A percentile compares a stretch with the other conserved stretches of the same genome.
These are phyloP conservation scores for Octodonta nipae DNA, from an alignment of 2,888 invertebrate species.

Conservation along the genomic window DNA sequence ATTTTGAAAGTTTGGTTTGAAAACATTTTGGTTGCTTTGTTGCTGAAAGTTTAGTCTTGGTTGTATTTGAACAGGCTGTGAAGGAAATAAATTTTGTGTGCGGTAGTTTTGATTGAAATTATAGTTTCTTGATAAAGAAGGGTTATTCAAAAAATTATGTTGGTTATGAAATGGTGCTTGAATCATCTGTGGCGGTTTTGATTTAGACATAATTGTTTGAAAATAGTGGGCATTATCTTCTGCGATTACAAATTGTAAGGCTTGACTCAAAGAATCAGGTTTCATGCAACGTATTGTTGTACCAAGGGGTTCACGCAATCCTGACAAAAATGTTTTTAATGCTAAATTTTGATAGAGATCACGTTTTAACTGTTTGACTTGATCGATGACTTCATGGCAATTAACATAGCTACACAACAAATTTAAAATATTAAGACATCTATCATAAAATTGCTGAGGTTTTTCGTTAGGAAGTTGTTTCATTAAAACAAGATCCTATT, in stretches of 20 bases:
- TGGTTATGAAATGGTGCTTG: too few relatives aligned
- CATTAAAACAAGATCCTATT: not conserved
- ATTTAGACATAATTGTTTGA: not conserved
- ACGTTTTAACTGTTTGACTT: not conserved
- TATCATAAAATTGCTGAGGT: not conserved
- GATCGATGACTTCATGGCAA: not conserved
- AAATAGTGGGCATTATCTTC: slow-evolving; percentile 5
- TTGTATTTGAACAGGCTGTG: not conserved
- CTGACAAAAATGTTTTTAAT: not conserved
- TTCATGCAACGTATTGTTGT: slow-evolving; percentile 7
- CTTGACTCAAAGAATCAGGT: slow-evolving; percentile 2
- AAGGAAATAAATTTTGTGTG: not conserved
- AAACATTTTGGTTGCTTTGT: not conserved
- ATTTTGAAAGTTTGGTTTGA: not conserved
- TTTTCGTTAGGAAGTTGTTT: not conserved
- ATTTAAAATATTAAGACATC: not conserved
- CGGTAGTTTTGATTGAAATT: not conserved
- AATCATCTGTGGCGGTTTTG: too few relatives aligned
- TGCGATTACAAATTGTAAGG: slow-evolving; percentile 6
- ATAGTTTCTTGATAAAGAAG: too few relatives aligned
- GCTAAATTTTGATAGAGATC: not conserved
- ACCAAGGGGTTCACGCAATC: not conserved
- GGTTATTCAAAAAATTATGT: too few relatives aligned
- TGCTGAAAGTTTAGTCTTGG: not conserved
- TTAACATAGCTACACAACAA: not conserved